Conservation (phyloP, 2,113 vertebrate genomes). For the Anoplopoma fimbria region DNA sequence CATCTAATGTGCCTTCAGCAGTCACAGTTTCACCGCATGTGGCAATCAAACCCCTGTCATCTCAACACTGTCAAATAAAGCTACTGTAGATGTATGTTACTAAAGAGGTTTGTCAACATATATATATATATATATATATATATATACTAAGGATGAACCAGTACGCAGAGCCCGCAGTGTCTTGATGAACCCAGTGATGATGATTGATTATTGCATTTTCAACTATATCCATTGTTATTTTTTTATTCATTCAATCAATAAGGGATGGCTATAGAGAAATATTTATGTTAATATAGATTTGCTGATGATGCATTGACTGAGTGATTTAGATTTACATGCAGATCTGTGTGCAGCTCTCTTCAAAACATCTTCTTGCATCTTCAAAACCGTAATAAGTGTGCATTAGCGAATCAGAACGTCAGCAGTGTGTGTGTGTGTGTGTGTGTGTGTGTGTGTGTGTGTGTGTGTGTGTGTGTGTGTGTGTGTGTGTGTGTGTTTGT, state of each 20-base stretch:
- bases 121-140: too few relatives aligned
- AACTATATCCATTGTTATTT: conserved; percentile 40
- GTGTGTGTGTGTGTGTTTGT: conserved; percentile 12
- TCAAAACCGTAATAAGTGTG: conserved; percentile 35
- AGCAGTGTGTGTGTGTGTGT: background rate
- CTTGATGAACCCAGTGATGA: conserved; percentile 11
- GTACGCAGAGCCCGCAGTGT: background rate
- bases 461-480: conserved; percentile 1
- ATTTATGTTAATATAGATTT: conserved; percentile 35
- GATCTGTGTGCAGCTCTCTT: conserved; percentile 22
- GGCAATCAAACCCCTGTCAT: conserved; percentile 10
- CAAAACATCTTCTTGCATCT: too few relatives aligned
- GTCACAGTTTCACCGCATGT: background rate
- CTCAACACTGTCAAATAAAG: background rate
- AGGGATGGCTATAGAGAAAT: background rate
- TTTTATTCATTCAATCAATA: conserved; percentile 31
- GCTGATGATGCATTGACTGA: conserved; percentile 41
- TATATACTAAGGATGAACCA: background rate
- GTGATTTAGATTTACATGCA: conserved; percentile 49
- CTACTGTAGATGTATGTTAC: background rate
- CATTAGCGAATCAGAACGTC: conserved; percentile 50
- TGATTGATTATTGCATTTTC: conserved; percentile 23
- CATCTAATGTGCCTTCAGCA: conserved; percentile 23
- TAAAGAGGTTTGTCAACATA: background rate
- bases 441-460: conserved; percentile 1